Conservation (phyloP, 2,888 invertebrate species). For the Pycnomerus fuliginosus region DNA sequence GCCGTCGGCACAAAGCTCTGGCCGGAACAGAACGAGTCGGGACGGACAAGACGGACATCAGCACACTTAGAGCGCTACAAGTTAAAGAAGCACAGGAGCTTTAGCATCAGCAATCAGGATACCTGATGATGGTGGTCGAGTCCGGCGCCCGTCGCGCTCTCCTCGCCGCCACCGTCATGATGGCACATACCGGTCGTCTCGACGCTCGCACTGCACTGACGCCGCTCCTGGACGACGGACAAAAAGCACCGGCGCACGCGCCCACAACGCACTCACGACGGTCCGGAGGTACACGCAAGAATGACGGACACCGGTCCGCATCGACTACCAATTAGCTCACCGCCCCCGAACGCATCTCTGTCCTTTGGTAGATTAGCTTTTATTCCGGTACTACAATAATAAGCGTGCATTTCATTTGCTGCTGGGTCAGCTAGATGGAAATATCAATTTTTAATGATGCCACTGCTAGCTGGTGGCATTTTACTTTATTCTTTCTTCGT, state of each 20-base stretch:
- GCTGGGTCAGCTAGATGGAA: too few species aligned
- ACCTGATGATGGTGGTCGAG: conserved; percentile 39
- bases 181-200: conserved; percentile 45
- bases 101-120: conserved; percentile 11
- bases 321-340: too few species aligned
- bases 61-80: conserved; percentile 13
- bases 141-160: conserved; percentile 45
- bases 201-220: conserved; percentile 50
- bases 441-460: too few species aligned
- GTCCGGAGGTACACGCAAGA: too few species aligned
- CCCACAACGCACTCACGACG: too few species aligned
- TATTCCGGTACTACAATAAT: too few species aligned
- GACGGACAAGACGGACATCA: conserved; percentile 26
- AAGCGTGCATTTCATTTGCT: too few species aligned
- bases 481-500: too few species aligned
- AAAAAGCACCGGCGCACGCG: conserved; percentile 29
- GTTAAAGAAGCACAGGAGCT: conserved; percentile 6
- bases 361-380: too few species aligned
- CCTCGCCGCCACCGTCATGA: conserved; percentile 34
- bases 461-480: too few species aligned
- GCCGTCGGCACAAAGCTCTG: conserved; percentile 26
- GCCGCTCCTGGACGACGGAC: conserved; percentile 32
- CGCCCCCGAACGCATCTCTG: too few species aligned
- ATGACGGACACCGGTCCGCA: too few species aligned
- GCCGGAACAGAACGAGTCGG: conserved; percentile 29